Evolutionary conservation across 2,888 invertebrate species (phyloP), one percentile per base, ranked within the genome.

Genomic region (Monoplex corrugatus): DNA sequence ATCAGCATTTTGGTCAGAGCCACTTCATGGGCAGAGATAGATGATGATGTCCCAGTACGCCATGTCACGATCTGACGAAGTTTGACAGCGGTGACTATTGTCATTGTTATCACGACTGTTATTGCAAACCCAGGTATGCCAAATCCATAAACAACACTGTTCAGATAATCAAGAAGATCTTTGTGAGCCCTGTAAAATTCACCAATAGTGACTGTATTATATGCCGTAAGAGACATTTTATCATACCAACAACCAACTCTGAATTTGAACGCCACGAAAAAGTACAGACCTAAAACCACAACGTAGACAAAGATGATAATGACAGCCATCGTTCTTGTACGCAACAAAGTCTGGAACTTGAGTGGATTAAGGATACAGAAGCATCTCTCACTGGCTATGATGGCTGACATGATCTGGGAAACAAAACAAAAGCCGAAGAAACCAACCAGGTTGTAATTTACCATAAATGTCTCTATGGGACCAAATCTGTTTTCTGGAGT

Each of bases 301-400:
- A 63, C 28, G 35, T 16, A 32, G n/a, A 38, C 85, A 2, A 28
- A 19, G 32, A 40, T n/a, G 10, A 85, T 63, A 0, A 63, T 38
- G 19, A 16, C 38, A 38, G 68, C 85, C 85, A 68, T 85, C 3
- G 85, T 85, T 32, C 85, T 57, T 0, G 85, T 85, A 0, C 68
- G 43, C 23, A 85, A 6, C 85, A 85, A 38, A 16, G 32, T 57
- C 28, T 85, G 85, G 40, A 38, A 85, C 43, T 45, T 43, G 40
- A 85, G 85, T 28, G 85, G 85, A 5, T 28, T 63, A 63, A 85
- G 40, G 13, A 85, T 43, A 40, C 85, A 85, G n/a, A 63, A 44
- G 63, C 85, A 85, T 63, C 85, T 32, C 38, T 85, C 85, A 28
- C n/a, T 68, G 40, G 85, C 57, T 35, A 85, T 85, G 85, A 85